Percentiles rank a stretch among this genome's conserved stretches.
Conservation (phyloP, 2,888 invertebrate genomes). For the Catocala fraxini region DNA sequence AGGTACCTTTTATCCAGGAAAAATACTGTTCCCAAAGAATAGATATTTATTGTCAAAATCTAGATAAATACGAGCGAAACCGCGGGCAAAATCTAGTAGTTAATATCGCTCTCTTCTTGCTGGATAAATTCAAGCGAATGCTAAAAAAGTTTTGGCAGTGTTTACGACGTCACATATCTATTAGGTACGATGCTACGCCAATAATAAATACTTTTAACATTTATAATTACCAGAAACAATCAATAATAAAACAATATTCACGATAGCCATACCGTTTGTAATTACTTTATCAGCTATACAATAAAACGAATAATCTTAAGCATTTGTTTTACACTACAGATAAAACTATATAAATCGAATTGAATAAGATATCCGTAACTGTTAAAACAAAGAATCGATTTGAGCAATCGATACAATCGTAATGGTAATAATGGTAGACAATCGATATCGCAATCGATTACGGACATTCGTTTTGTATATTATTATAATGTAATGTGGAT, state of each 20-base stretch:
- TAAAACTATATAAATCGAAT: conserved; percentile 27
- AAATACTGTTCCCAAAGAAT: no score
- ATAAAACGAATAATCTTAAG: conserved; percentile 4
- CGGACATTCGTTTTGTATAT: conserved; percentile 14
- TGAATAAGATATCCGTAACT: conserved; percentile 26
- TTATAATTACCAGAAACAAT: not conserved
- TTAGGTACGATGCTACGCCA: no score
- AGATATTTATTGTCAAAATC: no score
- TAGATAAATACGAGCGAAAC: no score
- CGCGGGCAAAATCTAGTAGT: no score
- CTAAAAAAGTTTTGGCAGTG: no score
- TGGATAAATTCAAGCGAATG: no score
- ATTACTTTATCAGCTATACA: conserved; percentile 3
- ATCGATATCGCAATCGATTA: conserved; percentile 34
- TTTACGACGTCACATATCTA: no score
- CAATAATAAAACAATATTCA: not conserved
- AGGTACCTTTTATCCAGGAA: no score
- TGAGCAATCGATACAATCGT: conserved; percentile 35
- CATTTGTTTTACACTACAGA: conserved; percentile 23
- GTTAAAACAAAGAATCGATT: conserved; percentile 32
- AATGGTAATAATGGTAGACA: conserved; percentile 23
- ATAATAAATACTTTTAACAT: no score
- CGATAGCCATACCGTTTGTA: not conserved
- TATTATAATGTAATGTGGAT: conserved; percentile 8
- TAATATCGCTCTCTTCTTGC: no score